phyloP scores from a whole-genome alignment of 2,888 invertebrate species.

The Drosophila birchii region DNA sequence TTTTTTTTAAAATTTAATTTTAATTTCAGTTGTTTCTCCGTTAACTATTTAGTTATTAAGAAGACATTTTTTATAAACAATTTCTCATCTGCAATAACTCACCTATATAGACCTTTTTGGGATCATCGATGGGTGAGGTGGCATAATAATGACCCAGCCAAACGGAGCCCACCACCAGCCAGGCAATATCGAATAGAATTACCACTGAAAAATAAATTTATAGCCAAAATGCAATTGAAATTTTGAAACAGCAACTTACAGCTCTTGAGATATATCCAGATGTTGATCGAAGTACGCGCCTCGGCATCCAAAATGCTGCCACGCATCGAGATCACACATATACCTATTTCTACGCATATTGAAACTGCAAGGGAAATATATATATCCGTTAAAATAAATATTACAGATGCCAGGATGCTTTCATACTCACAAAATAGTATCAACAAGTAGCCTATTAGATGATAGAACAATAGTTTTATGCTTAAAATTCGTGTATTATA shows the following conservation, averaged over 20 bases:
- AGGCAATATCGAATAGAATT: slow-evolving; percentile 90
- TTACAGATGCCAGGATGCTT: neutral
- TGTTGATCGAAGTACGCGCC: slow-evolving; percentile 90
- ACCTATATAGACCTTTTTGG: slow-evolving; percentile 91
- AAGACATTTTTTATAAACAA: neutral
- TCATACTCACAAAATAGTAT: slow-evolving; percentile 84
- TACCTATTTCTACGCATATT: slow-evolving; percentile 89
- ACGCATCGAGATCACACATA: slow-evolving; percentile 90
- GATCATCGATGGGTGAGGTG: slow-evolving; percentile 88
- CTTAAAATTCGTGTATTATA: slow-evolving; percentile 83
- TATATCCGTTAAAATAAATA: neutral
- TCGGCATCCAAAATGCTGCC: slow-evolving; percentile 92
- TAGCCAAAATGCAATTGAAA: neutral
- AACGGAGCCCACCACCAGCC: slow-evolving; percentile 90
- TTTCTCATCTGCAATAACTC: slow-evolving; percentile 71
- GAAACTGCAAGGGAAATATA: slow-evolving; percentile 83
- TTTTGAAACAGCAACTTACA: slow-evolving; percentile 86
- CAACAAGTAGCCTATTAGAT: slow-evolving; percentile 84
- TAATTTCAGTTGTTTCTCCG: neutral
- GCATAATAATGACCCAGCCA: slow-evolving; percentile 90
- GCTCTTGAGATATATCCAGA: slow-evolving; percentile 91
- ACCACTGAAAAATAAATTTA: slow-evolving; percentile 86
- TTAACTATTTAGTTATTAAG: neutral
- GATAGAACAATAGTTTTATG: slow-evolving; percentile 84
- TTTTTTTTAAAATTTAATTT: neutral